Evolutionary conservation across 2,113 vertebrate species (phyloP).

Genomic region (Herpailurus yagouaroundi): DNA sequence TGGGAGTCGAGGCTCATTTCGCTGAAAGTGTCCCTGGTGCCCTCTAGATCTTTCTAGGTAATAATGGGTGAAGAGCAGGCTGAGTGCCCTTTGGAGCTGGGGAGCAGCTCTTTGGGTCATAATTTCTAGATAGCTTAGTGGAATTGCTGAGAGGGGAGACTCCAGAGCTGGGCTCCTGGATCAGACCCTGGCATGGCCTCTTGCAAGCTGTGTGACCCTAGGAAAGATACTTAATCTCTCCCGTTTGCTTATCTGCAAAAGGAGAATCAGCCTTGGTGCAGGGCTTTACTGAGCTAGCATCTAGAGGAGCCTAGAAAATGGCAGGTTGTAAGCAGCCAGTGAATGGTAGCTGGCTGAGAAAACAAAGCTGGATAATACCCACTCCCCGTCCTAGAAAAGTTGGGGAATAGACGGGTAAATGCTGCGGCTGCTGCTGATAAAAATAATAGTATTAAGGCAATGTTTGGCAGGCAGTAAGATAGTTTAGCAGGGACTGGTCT

Average conservation of each 20-base stretch:
- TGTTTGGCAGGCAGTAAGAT: background rate
- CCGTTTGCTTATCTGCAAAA: background rate
- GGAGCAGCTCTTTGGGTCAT: background rate
- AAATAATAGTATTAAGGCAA: background rate
- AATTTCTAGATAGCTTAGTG: background rate
- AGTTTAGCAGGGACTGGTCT: background rate
- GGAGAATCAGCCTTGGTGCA: background rate
- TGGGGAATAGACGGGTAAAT: background rate
- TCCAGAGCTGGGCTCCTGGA: background rate
- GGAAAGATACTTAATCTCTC: background rate
- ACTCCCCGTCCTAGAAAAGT: background rate
- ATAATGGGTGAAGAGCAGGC: background rate
- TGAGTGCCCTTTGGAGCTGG: background rate
- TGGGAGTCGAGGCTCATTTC: background rate
- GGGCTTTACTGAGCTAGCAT: background rate
- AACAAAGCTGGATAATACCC: background rate
- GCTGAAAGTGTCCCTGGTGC: background rate
- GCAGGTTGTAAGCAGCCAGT: background rate
- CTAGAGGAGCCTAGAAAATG: background rate
- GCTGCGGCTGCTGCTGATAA: background rate
- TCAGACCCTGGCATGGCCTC: background rate
- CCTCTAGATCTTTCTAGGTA: background rate
- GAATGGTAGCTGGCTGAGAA: background rate
- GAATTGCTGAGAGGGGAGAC: background rate
- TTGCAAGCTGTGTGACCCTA: background rate